These are phyloP conservation scores for Stenchaetothrips biformis DNA, from an alignment of 2,888 invertebrate genomes.

Conservation along the genomic window DNA sequence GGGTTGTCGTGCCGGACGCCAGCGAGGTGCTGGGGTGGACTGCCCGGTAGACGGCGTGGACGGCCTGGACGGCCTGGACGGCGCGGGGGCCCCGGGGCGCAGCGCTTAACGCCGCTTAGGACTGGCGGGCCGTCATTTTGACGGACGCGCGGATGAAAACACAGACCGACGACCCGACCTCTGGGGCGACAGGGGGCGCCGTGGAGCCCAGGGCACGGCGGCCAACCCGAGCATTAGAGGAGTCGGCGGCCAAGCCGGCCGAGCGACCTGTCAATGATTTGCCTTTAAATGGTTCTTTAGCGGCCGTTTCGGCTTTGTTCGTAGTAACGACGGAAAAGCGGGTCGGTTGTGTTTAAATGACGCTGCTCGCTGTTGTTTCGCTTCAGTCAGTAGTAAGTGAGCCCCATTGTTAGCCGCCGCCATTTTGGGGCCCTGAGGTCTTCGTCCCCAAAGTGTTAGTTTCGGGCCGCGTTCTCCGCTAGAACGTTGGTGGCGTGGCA, in stretches of 20 bases:
- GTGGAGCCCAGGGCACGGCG: too few species aligned
- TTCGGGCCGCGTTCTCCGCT: neutral
- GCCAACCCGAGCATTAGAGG: neutral
- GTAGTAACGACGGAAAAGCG: too few species aligned
- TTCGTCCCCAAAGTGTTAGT: neutral
- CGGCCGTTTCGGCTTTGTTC: too few species aligned
- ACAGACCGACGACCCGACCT: neutral
- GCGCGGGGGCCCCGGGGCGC: neutral
- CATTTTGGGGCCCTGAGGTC: too few species aligned
- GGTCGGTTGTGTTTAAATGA: too few species aligned
- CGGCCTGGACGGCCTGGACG: neutral
- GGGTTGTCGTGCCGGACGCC: neutral
- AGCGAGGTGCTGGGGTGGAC: neutral
- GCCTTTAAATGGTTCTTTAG: neutral
- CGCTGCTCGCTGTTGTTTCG: too few species aligned
- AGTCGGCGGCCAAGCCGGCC: neutral
- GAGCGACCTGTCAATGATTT: neutral
- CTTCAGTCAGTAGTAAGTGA: too few species aligned
- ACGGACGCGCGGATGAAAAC: neutral
- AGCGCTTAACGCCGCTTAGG: constrained; percentile 1
- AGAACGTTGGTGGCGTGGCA: too few species aligned
- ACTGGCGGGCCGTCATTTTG: neutral
- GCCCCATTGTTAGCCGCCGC: too few species aligned
- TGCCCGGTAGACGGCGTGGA: neutral
- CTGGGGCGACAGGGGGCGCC: neutral